phyloP scores from a whole-genome alignment of 1,140 invertebrate species.

The Acromyrmex heyeri region DNA sequence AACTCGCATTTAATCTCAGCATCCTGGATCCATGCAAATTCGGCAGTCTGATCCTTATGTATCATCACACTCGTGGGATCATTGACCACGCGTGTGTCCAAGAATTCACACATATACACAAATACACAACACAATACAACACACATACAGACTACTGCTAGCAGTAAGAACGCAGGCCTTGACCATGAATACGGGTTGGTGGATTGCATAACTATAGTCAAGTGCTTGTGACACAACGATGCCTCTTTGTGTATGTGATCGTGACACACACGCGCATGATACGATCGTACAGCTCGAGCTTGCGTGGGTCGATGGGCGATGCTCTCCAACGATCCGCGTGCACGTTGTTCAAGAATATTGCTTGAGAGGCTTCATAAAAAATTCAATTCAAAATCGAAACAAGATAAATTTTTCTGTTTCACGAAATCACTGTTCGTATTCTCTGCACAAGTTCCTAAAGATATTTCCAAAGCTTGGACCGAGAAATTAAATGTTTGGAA shows the following conservation, averaged over 20 bases:
- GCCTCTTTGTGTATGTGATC: slow-evolving; percentile 51
- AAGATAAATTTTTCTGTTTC: not conserved
- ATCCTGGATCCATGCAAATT: slow-evolving; percentile 1
- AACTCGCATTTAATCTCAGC: not conserved
- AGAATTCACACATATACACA: slow-evolving; percentile 3
- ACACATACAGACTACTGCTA: slow-evolving; percentile 35
- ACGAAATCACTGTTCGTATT: not conserved
- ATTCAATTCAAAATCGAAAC: not conserved
- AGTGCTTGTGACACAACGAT: slow-evolving; percentile 72
- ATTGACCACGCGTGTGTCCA: slow-evolving; percentile 22
- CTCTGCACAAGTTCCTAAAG: not conserved
- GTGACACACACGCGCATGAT: not conserved
- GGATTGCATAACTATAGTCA: slow-evolving; percentile 83
- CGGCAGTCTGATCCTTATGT: slow-evolving; percentile 5
- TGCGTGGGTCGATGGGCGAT: slow-evolving; percentile 68
- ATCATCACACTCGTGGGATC: slow-evolving; percentile 47
- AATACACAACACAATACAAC: slow-evolving; percentile 12
- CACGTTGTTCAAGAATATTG: not conserved
- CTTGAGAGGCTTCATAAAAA: not conserved
- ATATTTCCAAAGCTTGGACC: not conserved
- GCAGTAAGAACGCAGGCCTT: slow-evolving; percentile 78
- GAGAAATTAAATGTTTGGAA: not conserved
- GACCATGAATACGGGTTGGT: slow-evolving; percentile 83
- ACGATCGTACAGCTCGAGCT: slow-evolving; percentile 36
- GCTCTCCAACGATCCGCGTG: slow-evolving; percentile 10